These are phyloP conservation scores for Alligator mississippiensis DNA, from an alignment of 2,113 vertebrate species.

Conservation along the genomic window DNA sequence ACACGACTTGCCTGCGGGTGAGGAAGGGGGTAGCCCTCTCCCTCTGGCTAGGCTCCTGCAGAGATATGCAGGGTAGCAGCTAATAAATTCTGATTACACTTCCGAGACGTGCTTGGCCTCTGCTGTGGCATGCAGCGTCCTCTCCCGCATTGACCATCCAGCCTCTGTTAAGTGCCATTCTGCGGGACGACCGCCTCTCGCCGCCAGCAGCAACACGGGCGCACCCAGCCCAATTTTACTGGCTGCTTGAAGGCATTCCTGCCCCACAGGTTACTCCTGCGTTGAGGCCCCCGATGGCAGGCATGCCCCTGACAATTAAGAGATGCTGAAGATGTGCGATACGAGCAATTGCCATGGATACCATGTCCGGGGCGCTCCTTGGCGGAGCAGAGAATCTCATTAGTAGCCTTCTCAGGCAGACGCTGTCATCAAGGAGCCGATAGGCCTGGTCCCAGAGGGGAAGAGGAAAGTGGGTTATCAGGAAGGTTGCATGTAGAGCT, in stretches of 20 bases:
- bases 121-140: background rate
- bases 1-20: background rate
- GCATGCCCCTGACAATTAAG: background rate
- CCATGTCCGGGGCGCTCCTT: background rate
- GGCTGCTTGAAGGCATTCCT: background rate
- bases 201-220: background rate
- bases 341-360: conserved; percentile 1
- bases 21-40: background rate
- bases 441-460: background rate
- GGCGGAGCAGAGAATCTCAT: background rate
- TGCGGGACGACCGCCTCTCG: background rate
- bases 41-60: background rate
- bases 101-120: background rate
- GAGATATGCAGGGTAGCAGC: background rate
- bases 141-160: background rate
- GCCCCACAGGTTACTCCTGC: background rate
- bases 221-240: too few species aligned
- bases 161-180: background rate
- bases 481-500: background rate
- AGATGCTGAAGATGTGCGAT: background rate
- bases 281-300: background rate
- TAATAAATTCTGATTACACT: too few species aligned
- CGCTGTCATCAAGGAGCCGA: conserved; percentile 4
- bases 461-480: conserved; percentile 1
- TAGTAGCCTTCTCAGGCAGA: conserved; percentile 2